Evolutionary conservation across 2,888 invertebrate species (phyloP), one percentile per base, ranked within the genome.

Genomic region (Dorcus hopei): DNA sequence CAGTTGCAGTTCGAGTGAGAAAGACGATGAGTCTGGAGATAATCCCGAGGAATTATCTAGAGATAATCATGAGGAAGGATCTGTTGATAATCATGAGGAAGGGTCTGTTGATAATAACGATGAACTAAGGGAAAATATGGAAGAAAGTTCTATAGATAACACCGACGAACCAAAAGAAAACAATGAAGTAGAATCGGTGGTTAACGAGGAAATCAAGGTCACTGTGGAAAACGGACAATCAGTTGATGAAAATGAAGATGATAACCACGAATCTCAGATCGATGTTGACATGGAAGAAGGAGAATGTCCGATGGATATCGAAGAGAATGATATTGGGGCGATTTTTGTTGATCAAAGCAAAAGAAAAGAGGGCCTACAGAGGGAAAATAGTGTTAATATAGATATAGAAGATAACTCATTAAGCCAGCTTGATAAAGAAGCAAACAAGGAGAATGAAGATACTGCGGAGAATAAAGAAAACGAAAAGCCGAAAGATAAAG

Each of bases 21-120:
- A 76, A 77, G 65, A 78, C 79, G 57, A 72, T 76, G 68, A 67
- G 43, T 40, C 26, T 14, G 56, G 64, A n/a, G 59, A 62, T 47
- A 57, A 60, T 38, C 41, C 57, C n/a, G 80, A 79, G 56, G 79
- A 80, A 65, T 79, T 81, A 68, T 33, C 26, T 80, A 81, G 68
- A 80, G 80, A 62, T 77, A 60, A 52, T 69, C 59, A 45, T 70
- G 66, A 67, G 1, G 56, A 64, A n/a, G 49, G 58, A 23, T 58
- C 58, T n/a, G 48, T 54, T 23, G 59, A 62, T 47, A 57, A 60
- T 26, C 41, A 58, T 9, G 80, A 79, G 56, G 79, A 80, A 65
- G 79, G 80, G 68, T 33, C 26, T 80, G 81, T 68, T 80, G 80
- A 62, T 77, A 60, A 52, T 69, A 59, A 45, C 70, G 66, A 67